Conservation (phyloP, 37 sponge, comb jelly and placozoan genomes). For the Beroe ovata region DNA sequence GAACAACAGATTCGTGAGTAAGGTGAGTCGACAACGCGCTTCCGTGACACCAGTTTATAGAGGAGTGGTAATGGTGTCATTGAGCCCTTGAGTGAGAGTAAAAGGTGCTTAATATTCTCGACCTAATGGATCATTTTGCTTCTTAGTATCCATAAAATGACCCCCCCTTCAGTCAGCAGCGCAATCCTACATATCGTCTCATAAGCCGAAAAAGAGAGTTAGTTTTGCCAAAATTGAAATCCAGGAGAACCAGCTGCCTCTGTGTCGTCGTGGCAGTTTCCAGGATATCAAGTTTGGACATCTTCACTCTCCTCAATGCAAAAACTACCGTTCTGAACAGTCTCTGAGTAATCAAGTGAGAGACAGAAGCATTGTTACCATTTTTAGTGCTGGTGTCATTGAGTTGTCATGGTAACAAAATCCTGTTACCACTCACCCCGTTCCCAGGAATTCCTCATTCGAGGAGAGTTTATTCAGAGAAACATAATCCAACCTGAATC, state of each 20-base stretch:
- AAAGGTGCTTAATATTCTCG: too few species aligned
- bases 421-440: too few species aligned
- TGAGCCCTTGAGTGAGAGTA: too few species aligned
- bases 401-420: neutral
- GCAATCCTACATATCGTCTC: neutral
- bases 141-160: too few species aligned
- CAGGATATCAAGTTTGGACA: neutral
- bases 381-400: neutral
- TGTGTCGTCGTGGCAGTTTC: neutral
- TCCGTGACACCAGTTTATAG: too few species aligned
- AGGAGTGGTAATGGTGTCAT: too few species aligned
- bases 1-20: neutral
- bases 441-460: constrained; percentile 52
- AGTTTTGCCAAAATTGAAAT: constrained; percentile 20
- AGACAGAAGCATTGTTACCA: too few species aligned
- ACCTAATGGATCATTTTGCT: too few species aligned
- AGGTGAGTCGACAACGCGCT: too few species aligned
- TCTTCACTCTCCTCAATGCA: neutral
- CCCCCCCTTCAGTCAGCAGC: neutral
- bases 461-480: neutral
- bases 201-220: neutral
- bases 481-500: neutral
- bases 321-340: constrained; percentile 14
- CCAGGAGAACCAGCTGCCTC: neutral
- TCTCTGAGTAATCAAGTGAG: neutral